A percentile compares a stretch with the other conserved stretches of the same genome.
Conservation (phyloP, 2,888 invertebrate species). For the Dasysyrphus albostriatus region DNA sequence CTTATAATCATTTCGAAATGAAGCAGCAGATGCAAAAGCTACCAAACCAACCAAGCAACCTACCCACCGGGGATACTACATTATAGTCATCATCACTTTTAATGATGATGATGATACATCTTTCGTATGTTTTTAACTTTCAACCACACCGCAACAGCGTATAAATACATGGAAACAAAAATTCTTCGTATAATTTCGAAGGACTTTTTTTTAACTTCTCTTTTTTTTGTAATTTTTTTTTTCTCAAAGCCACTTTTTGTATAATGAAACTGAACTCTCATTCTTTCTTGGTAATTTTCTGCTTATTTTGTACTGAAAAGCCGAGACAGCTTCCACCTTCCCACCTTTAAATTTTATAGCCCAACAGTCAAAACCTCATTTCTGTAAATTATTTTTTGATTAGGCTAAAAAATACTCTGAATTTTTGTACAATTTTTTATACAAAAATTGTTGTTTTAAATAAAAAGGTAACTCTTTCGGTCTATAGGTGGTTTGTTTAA, state of each 20-base stretch:
- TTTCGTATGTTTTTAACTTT: slow-evolving; percentile 46
- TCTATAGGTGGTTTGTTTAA: no score
- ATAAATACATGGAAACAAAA: slow-evolving; percentile 38
- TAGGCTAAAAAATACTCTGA: background rate
- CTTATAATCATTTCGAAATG: slow-evolving; percentile 9
- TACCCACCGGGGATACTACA: slow-evolving; percentile 58
- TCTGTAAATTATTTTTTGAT: background rate
- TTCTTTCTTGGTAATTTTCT: slow-evolving; percentile 16
- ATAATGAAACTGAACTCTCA: slow-evolving; percentile 20
- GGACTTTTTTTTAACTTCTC: slow-evolving; percentile 9
- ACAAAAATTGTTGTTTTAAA: no score
- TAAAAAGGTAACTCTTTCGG: no score
- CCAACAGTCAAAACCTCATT: background rate
- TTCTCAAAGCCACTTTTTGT: slow-evolving; percentile 33
- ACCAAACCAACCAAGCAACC: slow-evolving; percentile 5
- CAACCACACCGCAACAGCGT: slow-evolving; percentile 23
- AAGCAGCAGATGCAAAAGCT: slow-evolving; percentile 29
- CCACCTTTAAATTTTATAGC: background rate
- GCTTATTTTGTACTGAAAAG: background rate
- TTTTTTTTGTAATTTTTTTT: slow-evolving; percentile 5
- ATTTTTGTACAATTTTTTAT: no score
- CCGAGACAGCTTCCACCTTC: background rate
- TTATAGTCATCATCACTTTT: slow-evolving; percentile 63
- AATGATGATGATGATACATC: slow-evolving; percentile 62
- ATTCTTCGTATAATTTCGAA: slow-evolving; percentile 14